These are phyloP conservation scores for Lagocephalus sceleratus DNA, from an alignment of 2,797 vertebrate species.

Conservation along the genomic window DNA sequence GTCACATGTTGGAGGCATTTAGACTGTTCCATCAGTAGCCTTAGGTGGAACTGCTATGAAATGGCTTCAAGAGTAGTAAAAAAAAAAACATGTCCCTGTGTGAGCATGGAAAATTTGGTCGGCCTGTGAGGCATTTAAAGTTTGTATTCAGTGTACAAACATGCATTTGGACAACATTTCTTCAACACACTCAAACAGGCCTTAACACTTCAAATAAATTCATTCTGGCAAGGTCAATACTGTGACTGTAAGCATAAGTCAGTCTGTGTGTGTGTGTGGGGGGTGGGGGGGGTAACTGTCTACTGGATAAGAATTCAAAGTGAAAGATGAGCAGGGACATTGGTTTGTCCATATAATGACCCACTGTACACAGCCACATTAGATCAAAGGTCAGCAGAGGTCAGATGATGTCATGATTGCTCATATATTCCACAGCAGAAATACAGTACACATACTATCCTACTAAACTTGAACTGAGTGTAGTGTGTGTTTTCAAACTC, in stretches of 20 bases:
- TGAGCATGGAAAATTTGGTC: conserved; percentile 29
- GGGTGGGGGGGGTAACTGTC: not conserved
- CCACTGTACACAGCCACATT: conserved; percentile 13
- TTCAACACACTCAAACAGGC: conserved; percentile 11
- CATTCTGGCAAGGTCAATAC: conserved; percentile 56
- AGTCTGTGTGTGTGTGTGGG: conserved; percentile 18
- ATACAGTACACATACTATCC: not conserved
- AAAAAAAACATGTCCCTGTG: conserved; percentile 14
- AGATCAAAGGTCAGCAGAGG: conserved; percentile 18
- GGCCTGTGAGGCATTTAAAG: conserved; percentile 46
- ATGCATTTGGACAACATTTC: conserved; percentile 13
- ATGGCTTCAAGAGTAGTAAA: conserved; percentile 23
- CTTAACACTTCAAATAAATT: conserved; percentile 13
- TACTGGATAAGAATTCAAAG: conserved; percentile 32
- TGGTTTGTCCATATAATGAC: conserved; percentile 24
- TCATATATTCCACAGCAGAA: conserved; percentile 8
- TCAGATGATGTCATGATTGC: conserved; percentile 18
- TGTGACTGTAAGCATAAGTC: conserved; percentile 50
- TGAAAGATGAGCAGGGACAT: conserved; percentile 45
- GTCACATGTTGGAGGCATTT: conserved; percentile 46
- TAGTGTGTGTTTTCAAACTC: too few relatives aligned
- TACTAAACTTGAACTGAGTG: not conserved
- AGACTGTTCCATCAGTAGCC: conserved; percentile 34
- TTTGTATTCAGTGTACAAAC: conserved; percentile 22
- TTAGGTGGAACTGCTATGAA: conserved; percentile 20